A percentile compares a stretch with the other conserved stretches of the same genome.
Conservation (phyloP, 2,888 invertebrate genomes). For the Apamea crenata region DNA sequence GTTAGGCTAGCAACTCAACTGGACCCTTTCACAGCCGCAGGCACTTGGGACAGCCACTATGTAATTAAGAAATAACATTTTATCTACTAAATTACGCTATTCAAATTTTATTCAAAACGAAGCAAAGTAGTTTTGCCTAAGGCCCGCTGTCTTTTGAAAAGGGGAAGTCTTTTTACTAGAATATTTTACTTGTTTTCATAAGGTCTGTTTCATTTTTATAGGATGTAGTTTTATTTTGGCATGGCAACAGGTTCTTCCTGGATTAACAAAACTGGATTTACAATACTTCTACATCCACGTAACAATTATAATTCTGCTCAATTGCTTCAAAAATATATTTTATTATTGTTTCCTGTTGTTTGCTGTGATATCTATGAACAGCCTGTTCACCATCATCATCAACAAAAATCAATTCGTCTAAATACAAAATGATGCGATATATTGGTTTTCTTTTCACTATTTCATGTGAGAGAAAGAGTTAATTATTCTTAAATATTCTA, state of each 20-base stretch:
- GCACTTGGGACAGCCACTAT: conserved; percentile 38
- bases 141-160: conserved; percentile 27
- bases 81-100: conserved; percentile 30
- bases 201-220: not conserved
- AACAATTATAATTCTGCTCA: no score
- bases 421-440: no score
- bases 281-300: not conserved
- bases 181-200: conserved; percentile 16
- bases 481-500: no score
- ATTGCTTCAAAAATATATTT: not conserved
- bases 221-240: not conserved
- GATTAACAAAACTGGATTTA: no score
- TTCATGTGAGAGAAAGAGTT: no score
- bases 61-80: conserved; percentile 62
- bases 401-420: no score
- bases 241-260: no score
- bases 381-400: not conserved
- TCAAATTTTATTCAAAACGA: conserved; percentile 46
- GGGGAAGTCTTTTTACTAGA: not conserved
- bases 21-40: conserved; percentile 46
- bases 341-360: not conserved
- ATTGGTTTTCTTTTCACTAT: no score
- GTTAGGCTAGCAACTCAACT: conserved; percentile 30
- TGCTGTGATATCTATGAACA: not conserved
- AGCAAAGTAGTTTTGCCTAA: conserved; percentile 37